Percentiles rank a stretch among this genome's conserved stretches.
phyloP scores from a whole-genome alignment of 2,888 invertebrate species.

The Allophyes oxyacanthae region DNA sequence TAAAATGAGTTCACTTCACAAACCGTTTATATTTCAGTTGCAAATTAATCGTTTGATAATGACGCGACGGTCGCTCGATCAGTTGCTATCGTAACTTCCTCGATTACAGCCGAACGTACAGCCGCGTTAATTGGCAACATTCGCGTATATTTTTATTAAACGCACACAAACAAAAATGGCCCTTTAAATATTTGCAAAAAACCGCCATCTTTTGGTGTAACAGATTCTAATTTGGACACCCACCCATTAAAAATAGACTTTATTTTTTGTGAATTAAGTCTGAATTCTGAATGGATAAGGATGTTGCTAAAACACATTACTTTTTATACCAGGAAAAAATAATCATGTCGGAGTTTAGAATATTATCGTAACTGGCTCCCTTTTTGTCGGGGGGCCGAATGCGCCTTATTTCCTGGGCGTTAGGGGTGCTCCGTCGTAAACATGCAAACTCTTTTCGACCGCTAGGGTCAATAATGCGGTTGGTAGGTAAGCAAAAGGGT shows the following conservation, averaged over 20 bases:
- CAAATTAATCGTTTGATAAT: slow-evolving; percentile 25
- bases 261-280: slow-evolving; percentile 52
- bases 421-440: slow-evolving; percentile 42
- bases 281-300: slow-evolving; percentile 46
- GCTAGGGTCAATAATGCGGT: slow-evolving; percentile 53
- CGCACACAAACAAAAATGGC: slow-evolving; percentile 52
- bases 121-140: slow-evolving; percentile 47
- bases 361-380: slow-evolving; percentile 70
- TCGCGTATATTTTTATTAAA: slow-evolving; percentile 55
- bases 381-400: slow-evolving; percentile 56
- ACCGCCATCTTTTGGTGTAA: slow-evolving; percentile 54
- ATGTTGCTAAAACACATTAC: slow-evolving; percentile 65
- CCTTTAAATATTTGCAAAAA: slow-evolving; percentile 61
- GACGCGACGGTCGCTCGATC: slow-evolving; percentile 19
- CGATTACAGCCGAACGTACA: slow-evolving; percentile 25
- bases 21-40: slow-evolving; percentile 21
- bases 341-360: slow-evolving; percentile 73
- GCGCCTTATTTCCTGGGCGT: slow-evolving; percentile 57
- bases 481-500: slow-evolving; percentile 46
- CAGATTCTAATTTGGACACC: slow-evolving; percentile 60
- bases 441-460: slow-evolving; percentile 44
- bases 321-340: slow-evolving; percentile 77
- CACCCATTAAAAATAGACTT: slow-evolving; percentile 60
- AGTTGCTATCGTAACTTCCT: slow-evolving; percentile 24
- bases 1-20: slow-evolving; percentile 1